Conservation (phyloP, 2,888 invertebrate species). For the Coenonympha glycerion region DNA sequence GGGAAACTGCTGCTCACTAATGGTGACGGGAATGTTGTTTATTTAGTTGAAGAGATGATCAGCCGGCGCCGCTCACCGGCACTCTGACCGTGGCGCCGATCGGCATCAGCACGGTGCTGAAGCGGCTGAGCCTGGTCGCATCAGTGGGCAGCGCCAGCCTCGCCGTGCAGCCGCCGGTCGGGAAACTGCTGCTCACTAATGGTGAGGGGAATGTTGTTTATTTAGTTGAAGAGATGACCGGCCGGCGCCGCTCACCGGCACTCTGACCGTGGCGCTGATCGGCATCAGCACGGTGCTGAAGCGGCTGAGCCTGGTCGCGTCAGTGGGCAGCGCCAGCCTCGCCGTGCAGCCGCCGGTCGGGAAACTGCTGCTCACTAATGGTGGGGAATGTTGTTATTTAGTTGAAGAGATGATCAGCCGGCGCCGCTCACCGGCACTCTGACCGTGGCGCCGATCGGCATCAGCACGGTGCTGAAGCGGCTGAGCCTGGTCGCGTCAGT, state of each 20-base stretch:
- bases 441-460: conserved; percentile 53
- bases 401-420: conserved; percentile 24
- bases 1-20: conserved; percentile 44
- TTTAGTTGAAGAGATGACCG: no score
- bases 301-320: conserved; percentile 48
- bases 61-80: conserved; percentile 42
- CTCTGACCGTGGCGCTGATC: conserved; percentile 51
- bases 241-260: conserved; percentile 42
- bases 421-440: conserved; percentile 46
- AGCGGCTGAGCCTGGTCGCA: conserved; percentile 50
- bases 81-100: conserved; percentile 52
- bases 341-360: conserved; percentile 36
- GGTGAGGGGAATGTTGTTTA: no score
- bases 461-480: conserved; percentile 45
- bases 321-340: conserved; percentile 50
- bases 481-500: conserved; percentile 52
- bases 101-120: conserved; percentile 46
- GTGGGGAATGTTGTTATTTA: no score
- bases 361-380: conserved; percentile 31
- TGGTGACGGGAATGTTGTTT: no score
- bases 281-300: conserved; percentile 48
- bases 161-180: conserved; percentile 35
- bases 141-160: conserved; percentile 51
- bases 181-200: conserved; percentile 43
- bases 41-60: no score